Conservation (phyloP, 2,797 vertebrate genomes). For the Zalophus californianus region DNA sequence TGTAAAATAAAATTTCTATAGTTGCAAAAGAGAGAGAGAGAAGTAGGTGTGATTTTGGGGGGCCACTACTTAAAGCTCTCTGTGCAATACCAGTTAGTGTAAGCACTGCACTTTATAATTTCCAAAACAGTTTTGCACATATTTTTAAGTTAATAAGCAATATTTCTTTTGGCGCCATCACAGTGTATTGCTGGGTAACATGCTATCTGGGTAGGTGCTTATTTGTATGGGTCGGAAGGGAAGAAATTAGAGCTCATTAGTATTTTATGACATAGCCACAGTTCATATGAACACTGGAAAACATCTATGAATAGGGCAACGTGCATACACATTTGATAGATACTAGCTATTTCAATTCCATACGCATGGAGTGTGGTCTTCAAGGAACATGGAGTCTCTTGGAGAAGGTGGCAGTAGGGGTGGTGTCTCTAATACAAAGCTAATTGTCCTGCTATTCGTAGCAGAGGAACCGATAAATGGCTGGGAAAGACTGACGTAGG, state of each 20-base stretch:
- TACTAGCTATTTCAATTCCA: background rate
- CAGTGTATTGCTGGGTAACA: background rate
- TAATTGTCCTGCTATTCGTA: background rate
- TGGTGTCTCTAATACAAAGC: background rate
- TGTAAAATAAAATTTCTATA: background rate
- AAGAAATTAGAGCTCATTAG: background rate
- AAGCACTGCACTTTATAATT: background rate
- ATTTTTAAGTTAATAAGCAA: background rate
- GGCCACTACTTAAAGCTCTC: background rate
- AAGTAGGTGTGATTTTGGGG: background rate
- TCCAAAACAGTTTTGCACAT: background rate
- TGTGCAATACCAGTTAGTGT: background rate
- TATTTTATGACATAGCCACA: background rate
- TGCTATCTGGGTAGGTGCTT: background rate
- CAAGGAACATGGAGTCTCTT: background rate
- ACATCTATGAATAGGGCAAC: background rate
- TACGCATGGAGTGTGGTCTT: background rate
- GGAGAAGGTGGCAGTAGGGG: fast-evolving
- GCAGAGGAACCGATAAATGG: background rate
- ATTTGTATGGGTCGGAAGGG: background rate
- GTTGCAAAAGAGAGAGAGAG: background rate
- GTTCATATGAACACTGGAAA: background rate
- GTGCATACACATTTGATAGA: background rate
- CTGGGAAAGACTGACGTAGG: background rate
- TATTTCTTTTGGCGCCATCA: background rate